Base-by-base conservation (phyloP, 2,113 vertebrate genomes). In the Gobio gobio region DNA sequence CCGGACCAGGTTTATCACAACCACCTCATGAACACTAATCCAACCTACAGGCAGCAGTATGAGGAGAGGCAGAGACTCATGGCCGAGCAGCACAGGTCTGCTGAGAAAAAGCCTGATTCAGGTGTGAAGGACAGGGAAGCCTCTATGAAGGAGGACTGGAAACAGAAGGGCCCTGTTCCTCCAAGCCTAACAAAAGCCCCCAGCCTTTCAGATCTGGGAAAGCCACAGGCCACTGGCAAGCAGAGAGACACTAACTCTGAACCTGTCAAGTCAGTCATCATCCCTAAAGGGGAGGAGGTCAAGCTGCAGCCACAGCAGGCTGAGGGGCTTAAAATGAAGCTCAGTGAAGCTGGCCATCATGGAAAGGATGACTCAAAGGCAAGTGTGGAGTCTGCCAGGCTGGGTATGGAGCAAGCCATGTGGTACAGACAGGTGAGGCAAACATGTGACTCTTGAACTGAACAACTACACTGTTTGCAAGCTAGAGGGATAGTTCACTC, bases 341-440 rank as follows among this genome's bases (percentile, higher is more conserved):
- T 98, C 84, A 94, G 94, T 0, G 98, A 99, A 90, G 93, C 94
- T 47, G 89, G 95, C 1, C 94, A 94, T 84, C 97, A 98, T 88
- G 95, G 95, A 83, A 99, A 99, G 90, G 98, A 99, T 85, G 98
- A 99, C 88, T 86, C 95, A 0, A 98, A 98, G 90, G 87, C 94
- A 63, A 92, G 94, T 33, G 90, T 95, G 0, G 98, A 99, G 85
- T 97, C 96, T 16, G 93, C 96, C 88, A 94, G 96, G 61, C 97
- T 96, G 0, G 96, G 97, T 78, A 95, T 98, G 94, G 98, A 99
- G 86, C 97, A 97, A 13, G 94, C 97, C 63, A 95, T 98, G 89
- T 99, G 98, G 98, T 99, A 99, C 93, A 95, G 98, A 96, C 98
- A 99, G 97, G 98, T 99, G 97, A 96, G 81, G 16, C n/a, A 47